Evolutionary conservation across 2,113 vertebrate genomes (phyloP).

Genomic region (Apteryx owenii): DNA sequence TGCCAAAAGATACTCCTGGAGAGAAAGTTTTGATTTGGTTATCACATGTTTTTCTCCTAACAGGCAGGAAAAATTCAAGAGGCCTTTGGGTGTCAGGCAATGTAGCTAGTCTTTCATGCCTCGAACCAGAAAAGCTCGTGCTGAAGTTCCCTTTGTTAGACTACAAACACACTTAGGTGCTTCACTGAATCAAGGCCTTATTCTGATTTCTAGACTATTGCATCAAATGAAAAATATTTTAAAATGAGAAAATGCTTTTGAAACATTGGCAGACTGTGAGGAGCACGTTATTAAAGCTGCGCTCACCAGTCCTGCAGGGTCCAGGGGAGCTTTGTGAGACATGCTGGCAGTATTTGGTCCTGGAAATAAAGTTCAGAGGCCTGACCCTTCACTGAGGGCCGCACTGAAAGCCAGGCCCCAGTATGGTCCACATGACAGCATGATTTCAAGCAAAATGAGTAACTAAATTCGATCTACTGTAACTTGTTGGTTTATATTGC

Average conservation of each 20-base stretch:
- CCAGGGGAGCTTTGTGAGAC: not conserved
- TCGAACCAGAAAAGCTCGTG: not conserved
- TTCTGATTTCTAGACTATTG: not conserved
- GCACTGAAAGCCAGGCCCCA: not conserved
- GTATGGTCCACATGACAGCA: too few relatives aligned
- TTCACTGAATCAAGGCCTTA: not conserved
- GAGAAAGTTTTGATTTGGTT: not conserved
- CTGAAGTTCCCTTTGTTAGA: not conserved
- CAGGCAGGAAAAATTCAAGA: not conserved
- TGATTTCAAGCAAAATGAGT: not conserved
- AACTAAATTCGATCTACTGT: not conserved
- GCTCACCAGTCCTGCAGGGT: not conserved
- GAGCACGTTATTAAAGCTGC: not conserved
- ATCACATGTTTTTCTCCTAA: not conserved
- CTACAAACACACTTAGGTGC: accelerated
- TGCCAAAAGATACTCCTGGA: not conserved
- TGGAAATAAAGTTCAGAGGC: not conserved
- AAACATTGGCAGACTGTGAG: not conserved
- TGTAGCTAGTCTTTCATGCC: accelerated
- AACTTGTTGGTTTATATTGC: not conserved
- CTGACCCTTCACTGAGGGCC: not conserved
- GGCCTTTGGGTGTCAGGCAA: not conserved
- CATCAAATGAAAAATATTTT: not conserved
- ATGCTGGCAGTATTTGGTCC: not conserved
- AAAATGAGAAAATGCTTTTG: not conserved